These are phyloP conservation scores for Macropodus opercularis DNA, from an alignment of 2,797 vertebrate genomes.

Conservation along the genomic window DNA sequence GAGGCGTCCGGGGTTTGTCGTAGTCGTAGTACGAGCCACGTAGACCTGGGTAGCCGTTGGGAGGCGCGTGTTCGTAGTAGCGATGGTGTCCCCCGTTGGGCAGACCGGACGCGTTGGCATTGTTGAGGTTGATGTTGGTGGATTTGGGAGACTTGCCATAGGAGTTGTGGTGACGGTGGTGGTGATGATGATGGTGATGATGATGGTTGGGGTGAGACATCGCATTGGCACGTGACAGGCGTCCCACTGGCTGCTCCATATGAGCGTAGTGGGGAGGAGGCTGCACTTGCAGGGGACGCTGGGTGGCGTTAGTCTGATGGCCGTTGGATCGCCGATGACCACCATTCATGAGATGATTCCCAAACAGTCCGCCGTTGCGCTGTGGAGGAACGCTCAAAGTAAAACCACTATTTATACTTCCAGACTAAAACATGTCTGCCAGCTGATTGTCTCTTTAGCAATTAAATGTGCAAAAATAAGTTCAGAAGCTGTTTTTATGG, in stretches of 20 bases:
- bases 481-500: constrained; percentile 77
- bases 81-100: constrained; percentile 89
- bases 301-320: constrained; percentile 95
- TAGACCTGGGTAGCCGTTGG: constrained; percentile 85
- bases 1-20: constrained; percentile 86
- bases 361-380: constrained; percentile 97
- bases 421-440: constrained; percentile 44
- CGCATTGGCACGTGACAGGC: constrained; percentile 81
- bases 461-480: constrained; percentile 74
- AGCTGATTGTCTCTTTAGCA: constrained; percentile 59
- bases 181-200: constrained; percentile 87
- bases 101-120: constrained; percentile 94
- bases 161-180: constrained; percentile 91
- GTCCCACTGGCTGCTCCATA: constrained; percentile 87
- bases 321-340: constrained; percentile 91
- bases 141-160: constrained; percentile 94
- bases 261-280: constrained; percentile 89
- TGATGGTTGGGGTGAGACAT: constrained; percentile 80
- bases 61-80: constrained; percentile 85
- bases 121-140: constrained; percentile 99
- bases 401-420: constrained; percentile 50
- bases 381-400: constrained; percentile 82
- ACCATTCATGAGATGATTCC: constrained; percentile 94
- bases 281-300: constrained; percentile 94
- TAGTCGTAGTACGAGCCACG: constrained; percentile 83